Evolutionary conservation across 2,888 invertebrate genomes (phyloP), one percentile per base, ranked within the genome.

Genomic region (Sphecodes monilicornis): DNA sequence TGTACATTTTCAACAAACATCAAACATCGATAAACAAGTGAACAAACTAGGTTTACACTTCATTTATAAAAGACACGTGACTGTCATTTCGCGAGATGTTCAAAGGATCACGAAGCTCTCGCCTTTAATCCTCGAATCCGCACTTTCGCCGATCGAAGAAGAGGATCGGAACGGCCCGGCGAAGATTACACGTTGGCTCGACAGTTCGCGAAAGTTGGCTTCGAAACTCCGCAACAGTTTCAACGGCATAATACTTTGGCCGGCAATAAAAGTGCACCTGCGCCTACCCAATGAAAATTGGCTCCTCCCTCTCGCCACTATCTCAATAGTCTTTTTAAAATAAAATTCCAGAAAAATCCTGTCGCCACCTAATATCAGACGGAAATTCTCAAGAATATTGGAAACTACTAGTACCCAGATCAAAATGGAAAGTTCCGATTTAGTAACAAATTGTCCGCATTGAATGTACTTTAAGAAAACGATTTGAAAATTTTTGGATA

Each of bases 181-280:
- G 57, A 80, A 84, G 83, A 85, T 83, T 85, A 80, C 79, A 72
- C 85, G 79, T 64, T 83, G 79, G 46, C 76, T 70, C 79, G 76
- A 83, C 73, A 73, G 76, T 74, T 83, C 57, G 64, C 64, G 36
- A 70, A 83, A 80, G 66, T 83, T 83, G 46, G 69, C 78, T 85
- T 77, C 74, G 73, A 85, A 83, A 85, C 83, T 85, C 70, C n/a
- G 32, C 54, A 77, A 83, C 69, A 78, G 73, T 78, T 82, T 79
- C 29, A 85, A 66, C 82, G 77, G 75, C 66, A 60, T 76, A 84
- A 86, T 84, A 72, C 76, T 75, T 86, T 36, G 1, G 57, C 43
- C n/a, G 46, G 54, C 64, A 76, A 77, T 76, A 75, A 82, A 84
- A 76, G 76, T 70, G 50, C 70, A 74, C 60, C 41, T 68, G 57